These are phyloP conservation scores for Ceratotherium simum DNA, from an alignment of 2,113 vertebrate genomes.

Conservation along the genomic window DNA sequence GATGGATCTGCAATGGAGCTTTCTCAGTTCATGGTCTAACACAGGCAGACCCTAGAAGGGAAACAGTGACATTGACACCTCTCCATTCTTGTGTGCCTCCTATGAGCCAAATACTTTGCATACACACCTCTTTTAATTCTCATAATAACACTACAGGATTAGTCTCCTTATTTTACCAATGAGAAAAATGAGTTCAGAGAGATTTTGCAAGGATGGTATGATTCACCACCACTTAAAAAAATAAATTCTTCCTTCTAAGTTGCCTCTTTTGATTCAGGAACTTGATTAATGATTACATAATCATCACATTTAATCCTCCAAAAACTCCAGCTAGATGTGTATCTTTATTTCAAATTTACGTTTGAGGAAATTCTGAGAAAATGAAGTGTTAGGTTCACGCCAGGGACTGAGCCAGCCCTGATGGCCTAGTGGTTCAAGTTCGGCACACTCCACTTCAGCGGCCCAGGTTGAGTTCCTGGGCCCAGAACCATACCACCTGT, in stretches of 20 bases:
- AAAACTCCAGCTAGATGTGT: not conserved
- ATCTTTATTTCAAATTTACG: not conserved
- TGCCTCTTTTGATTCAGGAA: not conserved
- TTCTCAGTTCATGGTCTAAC: not conserved
- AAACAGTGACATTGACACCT: not conserved
- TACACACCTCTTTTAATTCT: not conserved
- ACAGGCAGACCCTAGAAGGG: not conserved
- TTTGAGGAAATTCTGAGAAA: not conserved
- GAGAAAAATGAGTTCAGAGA: not conserved
- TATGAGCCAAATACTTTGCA: not conserved
- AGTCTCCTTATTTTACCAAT: not conserved
- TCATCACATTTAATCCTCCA: not conserved
- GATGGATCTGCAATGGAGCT: not conserved
- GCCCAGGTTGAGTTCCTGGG: too few relatives aligned
- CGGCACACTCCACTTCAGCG: too few relatives aligned
- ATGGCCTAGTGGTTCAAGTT: too few relatives aligned
- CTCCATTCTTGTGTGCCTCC: not conserved
- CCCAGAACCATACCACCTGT: too few relatives aligned
- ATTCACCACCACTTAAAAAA: not conserved
- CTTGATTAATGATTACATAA: slow-evolving; percentile 11
- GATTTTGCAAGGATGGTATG: not conserved
- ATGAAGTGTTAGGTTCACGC: not conserved
- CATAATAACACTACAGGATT: not conserved
- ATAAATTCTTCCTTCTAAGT: not conserved
- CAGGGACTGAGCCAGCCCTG: not conserved